Evolutionary conservation across 2,113 vertebrate genomes (phyloP).

Genomic region (Nasalis larvatus): DNA sequence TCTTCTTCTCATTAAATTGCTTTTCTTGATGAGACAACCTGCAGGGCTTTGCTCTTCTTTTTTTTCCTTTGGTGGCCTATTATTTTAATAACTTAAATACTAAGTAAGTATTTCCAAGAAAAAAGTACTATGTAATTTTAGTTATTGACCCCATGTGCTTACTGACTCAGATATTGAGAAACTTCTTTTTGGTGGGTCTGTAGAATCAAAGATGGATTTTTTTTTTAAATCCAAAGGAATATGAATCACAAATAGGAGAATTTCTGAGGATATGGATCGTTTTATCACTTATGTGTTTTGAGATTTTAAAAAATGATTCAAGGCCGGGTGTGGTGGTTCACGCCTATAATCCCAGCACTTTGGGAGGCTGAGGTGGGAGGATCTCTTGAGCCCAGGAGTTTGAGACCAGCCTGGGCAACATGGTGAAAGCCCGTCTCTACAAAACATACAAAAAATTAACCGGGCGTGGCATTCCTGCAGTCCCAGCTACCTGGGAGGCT

Average conservation of each 20-base stretch:
- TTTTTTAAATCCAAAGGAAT: not conserved
- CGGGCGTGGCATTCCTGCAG: not conserved
- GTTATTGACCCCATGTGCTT: constrained; percentile 45
- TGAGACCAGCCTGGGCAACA: not conserved
- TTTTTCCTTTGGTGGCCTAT: constrained; percentile 33
- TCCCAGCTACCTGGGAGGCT: not conserved
- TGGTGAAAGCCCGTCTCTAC: not conserved
- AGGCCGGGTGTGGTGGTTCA: not conserved
- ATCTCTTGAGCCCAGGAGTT: not conserved
- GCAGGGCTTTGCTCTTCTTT: constrained; percentile 3
- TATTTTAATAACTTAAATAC: constrained; percentile 55
- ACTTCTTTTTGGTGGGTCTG: not conserved
- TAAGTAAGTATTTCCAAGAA: constrained; percentile 6
- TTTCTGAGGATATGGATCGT: not conserved
- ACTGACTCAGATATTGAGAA: constrained; percentile 8
- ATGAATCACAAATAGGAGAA: not conserved
- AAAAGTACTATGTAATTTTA: constrained; percentile 55
- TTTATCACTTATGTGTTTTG: constrained; percentile 25
- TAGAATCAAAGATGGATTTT: constrained; percentile 30
- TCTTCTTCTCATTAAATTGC: constrained; percentile 62
- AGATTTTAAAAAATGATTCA: not conserved
- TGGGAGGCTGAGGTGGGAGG: not conserved
- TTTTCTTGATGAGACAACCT: constrained; percentile 55
- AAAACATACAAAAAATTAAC: not conserved
- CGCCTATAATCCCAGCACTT: not conserved